Base-by-base conservation (phyloP, 2,888 invertebrate genomes). In the Auanema sp. region DNA sequence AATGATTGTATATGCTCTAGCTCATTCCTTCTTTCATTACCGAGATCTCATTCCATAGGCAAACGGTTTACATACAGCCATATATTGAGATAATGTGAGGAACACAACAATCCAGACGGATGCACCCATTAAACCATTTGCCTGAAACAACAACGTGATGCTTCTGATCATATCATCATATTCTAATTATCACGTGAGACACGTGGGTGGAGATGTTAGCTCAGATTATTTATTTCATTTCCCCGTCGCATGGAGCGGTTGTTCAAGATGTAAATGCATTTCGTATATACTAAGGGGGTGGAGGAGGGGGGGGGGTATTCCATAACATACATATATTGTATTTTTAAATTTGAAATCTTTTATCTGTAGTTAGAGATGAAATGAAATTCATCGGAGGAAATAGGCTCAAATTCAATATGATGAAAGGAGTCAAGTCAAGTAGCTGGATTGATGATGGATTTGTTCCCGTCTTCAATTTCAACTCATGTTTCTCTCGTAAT, bases 31-130 rank as follows among this genome's bases (percentile, higher is more conserved):
- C 16, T 11, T 18, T 25, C 16, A 24, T 12, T 25, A 51, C 41
- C 43, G n/a, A 16, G 54, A 72, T 14, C 68, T 52, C 33, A 69
- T 44, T 14, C 80, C 79, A 60, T 79, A 79, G 21, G 78, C 72
- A 52, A 83, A 83, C 3, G 83, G 83, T 47, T 69, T 63, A 69
- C 86, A 86, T 12, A 87, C 85, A 6, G 87, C 86, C 68, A 86
- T 84, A 77, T 86, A 87, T 41, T 87, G 83, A 68, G 86, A 86
- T 18, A 87, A 83, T 1, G 87, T 87, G 21, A 87, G 84, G 64
- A 86, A 86, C 6, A 87, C 85, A 11, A 87, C 86, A 62, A 87
- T 84, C 83, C 86, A 87, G n/a, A 87, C 86, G 56, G 85, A 85
- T 41, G 85, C 83, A 5, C 86, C 86, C 86, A 87, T 87, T 75